Percentiles rank a stretch among this genome's conserved stretches.
Conservation (phyloP, 2,113 vertebrate genomes). For the Drymodes brunneopygia region DNA sequence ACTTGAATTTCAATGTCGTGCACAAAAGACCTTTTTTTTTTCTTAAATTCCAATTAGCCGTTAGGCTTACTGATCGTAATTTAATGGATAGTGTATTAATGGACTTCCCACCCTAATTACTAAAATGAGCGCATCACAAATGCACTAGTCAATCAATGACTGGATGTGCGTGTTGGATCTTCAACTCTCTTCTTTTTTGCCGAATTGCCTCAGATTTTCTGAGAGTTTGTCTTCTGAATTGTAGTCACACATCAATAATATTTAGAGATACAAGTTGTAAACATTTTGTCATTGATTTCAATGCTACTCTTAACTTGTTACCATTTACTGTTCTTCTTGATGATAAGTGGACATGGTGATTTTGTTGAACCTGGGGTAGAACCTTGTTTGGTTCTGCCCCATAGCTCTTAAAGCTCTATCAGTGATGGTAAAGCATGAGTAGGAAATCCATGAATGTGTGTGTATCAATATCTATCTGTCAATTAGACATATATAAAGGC, state of each 20-base stretch:
- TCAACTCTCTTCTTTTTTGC: neutral
- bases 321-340: neutral
- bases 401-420: neutral
- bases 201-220: neutral
- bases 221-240: neutral
- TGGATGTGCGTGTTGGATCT: conserved; percentile 31
- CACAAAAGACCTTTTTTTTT: neutral
- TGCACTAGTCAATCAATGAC: conserved; percentile 53
- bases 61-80: conserved; percentile 49
- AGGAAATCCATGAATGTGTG: neutral
- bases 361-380: neutral
- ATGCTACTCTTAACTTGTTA: neutral
- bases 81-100: conserved; percentile 66
- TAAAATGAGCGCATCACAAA: conserved; percentile 65
- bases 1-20: conserved; percentile 34
- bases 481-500: neutral
- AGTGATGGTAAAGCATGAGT: neutral
- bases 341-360: neutral
- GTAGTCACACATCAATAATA: neutral
- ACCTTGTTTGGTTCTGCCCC: neutral
- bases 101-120: conserved; percentile 64
- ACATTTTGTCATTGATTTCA: neutral
- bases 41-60: neutral
- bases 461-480: fast-evolving
- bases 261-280: neutral